A percentile compares a stretch with the other conserved stretches of the same genome.
Evolutionary conservation across 2,888 invertebrate genomes (phyloP).

Genomic region (Auanema freiburgensis): DNA sequence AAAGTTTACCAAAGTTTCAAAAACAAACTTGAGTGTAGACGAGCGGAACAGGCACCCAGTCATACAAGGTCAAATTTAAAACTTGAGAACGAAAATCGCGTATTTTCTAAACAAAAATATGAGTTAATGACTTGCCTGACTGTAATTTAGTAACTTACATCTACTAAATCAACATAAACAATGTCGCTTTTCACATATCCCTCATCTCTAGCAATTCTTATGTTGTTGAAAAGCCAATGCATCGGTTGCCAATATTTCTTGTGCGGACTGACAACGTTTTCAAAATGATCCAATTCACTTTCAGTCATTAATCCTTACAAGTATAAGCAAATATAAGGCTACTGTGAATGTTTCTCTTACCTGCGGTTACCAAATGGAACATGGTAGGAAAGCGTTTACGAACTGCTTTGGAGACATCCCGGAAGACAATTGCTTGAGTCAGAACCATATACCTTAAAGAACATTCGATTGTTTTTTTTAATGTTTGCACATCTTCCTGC

Average conservation of each 20-base stretch:
- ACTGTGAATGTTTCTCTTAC: constrained; percentile 11
- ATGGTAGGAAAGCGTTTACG: constrained; percentile 59
- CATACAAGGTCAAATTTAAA: constrained; percentile 53
- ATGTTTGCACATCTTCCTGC: no score
- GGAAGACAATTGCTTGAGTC: constrained; percentile 49
- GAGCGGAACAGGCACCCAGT: constrained; percentile 58
- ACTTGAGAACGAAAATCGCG: constrained; percentile 53
- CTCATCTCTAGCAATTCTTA: constrained; percentile 32
- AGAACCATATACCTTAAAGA: constrained; percentile 49
- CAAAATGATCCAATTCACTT: constrained; percentile 55
- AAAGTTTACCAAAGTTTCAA: constrained; percentile 8
- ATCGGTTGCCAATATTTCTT: constrained; percentile 60
- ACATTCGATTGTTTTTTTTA: not conserved
- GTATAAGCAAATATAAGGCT: not conserved
- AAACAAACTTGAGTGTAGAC: constrained; percentile 42
- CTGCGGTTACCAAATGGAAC: constrained; percentile 57
- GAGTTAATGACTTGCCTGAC: not conserved
- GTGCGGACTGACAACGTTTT: constrained; percentile 50
- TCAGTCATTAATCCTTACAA: constrained; percentile 54
- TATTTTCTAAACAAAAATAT: constrained; percentile 42
- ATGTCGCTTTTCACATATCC: constrained; percentile 51
- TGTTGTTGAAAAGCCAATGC: constrained; percentile 51
- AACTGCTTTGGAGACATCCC: constrained; percentile 56
- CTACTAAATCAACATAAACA: constrained; percentile 56
- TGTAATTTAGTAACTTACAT: constrained; percentile 31